Conservation (phyloP, 2,113 vertebrate genomes). For the Stegastes partitus region DNA sequence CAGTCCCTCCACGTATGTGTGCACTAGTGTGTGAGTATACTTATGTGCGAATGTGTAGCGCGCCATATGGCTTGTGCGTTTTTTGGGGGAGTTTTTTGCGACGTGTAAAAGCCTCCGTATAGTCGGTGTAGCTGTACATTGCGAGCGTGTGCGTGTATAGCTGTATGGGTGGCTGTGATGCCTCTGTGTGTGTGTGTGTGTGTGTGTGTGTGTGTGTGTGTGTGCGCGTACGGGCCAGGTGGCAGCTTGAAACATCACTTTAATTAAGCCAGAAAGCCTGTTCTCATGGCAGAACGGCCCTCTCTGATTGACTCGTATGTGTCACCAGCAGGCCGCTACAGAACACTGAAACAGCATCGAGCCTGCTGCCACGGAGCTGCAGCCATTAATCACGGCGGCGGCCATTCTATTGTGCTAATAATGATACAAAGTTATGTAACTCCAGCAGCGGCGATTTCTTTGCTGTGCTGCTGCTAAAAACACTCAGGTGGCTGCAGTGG, state of each 20-base stretch:
- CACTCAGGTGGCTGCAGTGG: no score
- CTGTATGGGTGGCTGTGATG: constrained; percentile 10
- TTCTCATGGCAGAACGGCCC: constrained; percentile 31
- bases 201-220: constrained; percentile 24
- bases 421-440: constrained; percentile 24
- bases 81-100: constrained; percentile 5
- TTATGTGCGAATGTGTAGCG: constrained; percentile 7
- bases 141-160: background rate
- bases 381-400: constrained; percentile 28
- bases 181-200: constrained; percentile 1
- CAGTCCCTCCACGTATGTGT: constrained; percentile 20
- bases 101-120: constrained; percentile 2
- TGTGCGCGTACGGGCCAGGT: constrained; percentile 42
- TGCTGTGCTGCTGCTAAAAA: background rate
- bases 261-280: constrained; percentile 63
- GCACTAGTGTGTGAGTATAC: background rate
- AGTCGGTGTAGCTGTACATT: constrained; percentile 13
- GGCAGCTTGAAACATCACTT: constrained; percentile 76
- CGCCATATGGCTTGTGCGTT: constrained; percentile 26
- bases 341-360: constrained; percentile 16
- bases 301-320: constrained; percentile 66
- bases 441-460: background rate
- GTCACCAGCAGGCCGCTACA: constrained; percentile 28
- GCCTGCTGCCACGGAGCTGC: constrained; percentile 21
- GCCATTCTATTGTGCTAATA: constrained; percentile 11